A percentile compares a stretch with the other conserved stretches of the same genome.
Conservation (phyloP, 2,888 invertebrate genomes). For the Leptura quadrifasciata region DNA sequence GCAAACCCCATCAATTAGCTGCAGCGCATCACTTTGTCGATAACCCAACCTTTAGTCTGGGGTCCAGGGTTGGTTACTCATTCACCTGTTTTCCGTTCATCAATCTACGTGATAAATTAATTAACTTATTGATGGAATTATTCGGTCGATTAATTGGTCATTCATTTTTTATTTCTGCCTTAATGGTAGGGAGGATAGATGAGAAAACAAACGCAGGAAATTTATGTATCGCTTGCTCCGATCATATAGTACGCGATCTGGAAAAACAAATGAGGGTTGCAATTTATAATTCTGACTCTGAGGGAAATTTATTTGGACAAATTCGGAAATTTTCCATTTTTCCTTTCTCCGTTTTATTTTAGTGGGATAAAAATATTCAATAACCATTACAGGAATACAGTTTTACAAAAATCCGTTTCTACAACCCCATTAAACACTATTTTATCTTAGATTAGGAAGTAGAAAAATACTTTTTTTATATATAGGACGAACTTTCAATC, state of each 20-base stretch:
- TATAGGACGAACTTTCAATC: no score
- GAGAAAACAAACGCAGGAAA: conserved; percentile 1
- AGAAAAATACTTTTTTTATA: no score
- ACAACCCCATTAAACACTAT: no score
- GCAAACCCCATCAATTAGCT: conserved; percentile 25
- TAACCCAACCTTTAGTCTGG: conserved; percentile 4
- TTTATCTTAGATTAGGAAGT: no score
- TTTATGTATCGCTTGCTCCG: conserved; percentile 6
- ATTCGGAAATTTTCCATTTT: neutral
- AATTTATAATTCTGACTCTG: neutral
- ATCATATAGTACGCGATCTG: neutral
- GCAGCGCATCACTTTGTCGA: conserved; percentile 21
- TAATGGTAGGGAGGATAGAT: conserved; percentile 7
- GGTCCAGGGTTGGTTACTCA: conserved; percentile 12
- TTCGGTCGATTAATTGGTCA: conserved; percentile 33
- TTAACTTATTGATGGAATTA: conserved; percentile 39
- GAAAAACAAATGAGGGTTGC: neutral
- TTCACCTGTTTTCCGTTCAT: conserved; percentile 32
- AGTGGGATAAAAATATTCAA: no score
- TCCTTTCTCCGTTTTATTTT: no score
- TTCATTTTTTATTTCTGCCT: conserved; percentile 18
- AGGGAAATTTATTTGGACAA: neutral
- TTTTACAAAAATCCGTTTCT: no score
- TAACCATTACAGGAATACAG: no score
- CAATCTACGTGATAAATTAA: conserved; percentile 29